Evolutionary conservation across 2,797 vertebrate genomes (phyloP), one percentile per base, ranked within the genome.

Genomic region (Otus scops): DNA sequence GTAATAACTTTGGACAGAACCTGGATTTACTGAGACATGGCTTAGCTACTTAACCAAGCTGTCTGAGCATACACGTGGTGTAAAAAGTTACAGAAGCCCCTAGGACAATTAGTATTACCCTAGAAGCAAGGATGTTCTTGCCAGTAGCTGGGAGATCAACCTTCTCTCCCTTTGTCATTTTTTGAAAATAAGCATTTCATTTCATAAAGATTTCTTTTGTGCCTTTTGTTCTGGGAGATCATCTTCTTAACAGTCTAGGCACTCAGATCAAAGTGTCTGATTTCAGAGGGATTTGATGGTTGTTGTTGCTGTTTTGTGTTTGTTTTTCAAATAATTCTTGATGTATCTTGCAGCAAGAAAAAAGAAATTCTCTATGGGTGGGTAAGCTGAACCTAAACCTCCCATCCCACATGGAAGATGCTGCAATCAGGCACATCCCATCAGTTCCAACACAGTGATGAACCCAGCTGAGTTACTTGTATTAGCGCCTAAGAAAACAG

Each of bases 401-500:
- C 28, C 73, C 61, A 19, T 68, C 54, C 54, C 63, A 56, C 79
- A 26, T 41, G 70, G 95, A 94, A 91, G 65, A 69, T 67, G 38
- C 63, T 89, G 65, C 53, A 75, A 64, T 69, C 61, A 79, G 92
- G 53, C 85, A 76, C n/a, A 93, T 85, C 94, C 76, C 67, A 75
- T 89, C 93, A 90, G 47, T 74, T 95, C 64, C 71, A 89, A 30
- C 17, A 74, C 41, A 82, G 54, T 64, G 83, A 65, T 71, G 76
- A 93, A 91, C 92, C 92, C 94, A 97, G 67, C 74, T 88, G 85
- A 95, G 89, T 84, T 85, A 61, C 75, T 88, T 77, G 73, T 77
- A 93, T 90, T 74, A 92, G 24, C 41, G 28, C 50, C 82, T 77
- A 82, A 91, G 47, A 69, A 97, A 97, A 93, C 70, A 96, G 90